Conservation (phyloP, 2,888 invertebrate genomes). For the Luffia ferchaultella region DNA sequence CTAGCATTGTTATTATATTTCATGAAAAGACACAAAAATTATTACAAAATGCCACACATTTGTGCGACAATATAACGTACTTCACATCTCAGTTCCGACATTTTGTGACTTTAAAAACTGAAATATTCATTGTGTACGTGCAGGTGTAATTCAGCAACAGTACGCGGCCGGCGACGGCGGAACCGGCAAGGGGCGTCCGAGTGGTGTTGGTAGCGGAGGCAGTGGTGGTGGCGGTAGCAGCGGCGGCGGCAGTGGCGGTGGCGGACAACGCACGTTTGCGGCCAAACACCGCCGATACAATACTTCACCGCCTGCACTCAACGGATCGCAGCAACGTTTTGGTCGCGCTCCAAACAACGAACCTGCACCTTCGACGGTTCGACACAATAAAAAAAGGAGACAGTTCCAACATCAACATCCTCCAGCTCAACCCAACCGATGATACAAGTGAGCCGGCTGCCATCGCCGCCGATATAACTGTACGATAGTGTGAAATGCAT, state of each 20-base stretch:
- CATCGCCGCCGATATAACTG: constrained; percentile 12
- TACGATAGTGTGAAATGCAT: background rate
- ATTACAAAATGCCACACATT: too few relatives aligned
- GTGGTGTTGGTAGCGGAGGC: background rate
- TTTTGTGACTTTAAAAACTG: too few relatives aligned
- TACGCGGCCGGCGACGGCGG: constrained; percentile 15
- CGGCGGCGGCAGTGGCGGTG: constrained; percentile 4
- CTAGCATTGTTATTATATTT: too few relatives aligned
- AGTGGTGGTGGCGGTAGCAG: background rate
- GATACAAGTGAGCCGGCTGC: constrained; percentile 13
- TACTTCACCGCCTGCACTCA: constrained; percentile 18
- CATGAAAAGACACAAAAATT: too few relatives aligned
- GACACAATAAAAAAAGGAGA: constrained; percentile 1
- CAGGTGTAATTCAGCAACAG: constrained; percentile 10
- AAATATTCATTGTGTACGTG: too few relatives aligned
- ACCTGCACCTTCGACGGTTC: constrained; percentile 6
- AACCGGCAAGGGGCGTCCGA: background rate
- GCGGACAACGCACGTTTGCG: constrained; percentile 16
- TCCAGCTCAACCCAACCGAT: constrained; percentile 1
- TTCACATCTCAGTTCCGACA: too few relatives aligned
- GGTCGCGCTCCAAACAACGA: background rate
- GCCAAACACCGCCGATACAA: constrained; percentile 34
- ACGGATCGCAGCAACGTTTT: constrained; percentile 7
- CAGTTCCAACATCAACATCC: constrained; percentile 5
- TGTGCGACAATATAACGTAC: too few relatives aligned